Conservation (phyloP, 1,140 invertebrate genomes). For the Lepidostoma basale region DNA sequence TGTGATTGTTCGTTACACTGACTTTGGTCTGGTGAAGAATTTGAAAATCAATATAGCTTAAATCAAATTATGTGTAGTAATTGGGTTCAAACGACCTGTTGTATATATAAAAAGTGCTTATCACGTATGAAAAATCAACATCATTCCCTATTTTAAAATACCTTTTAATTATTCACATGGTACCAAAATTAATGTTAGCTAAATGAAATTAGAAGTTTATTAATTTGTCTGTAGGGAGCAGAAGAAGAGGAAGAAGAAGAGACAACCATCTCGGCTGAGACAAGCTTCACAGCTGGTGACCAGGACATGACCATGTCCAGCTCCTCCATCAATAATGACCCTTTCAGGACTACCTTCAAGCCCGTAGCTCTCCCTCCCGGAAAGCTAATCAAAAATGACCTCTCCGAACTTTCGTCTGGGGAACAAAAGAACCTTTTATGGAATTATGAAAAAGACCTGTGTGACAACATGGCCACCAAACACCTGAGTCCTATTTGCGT, state of each 20-base stretch:
- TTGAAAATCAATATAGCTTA: too few species aligned
- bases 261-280: slow-evolving; percentile 60
- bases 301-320: slow-evolving; percentile 12
- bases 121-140: too few species aligned
- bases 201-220: too few species aligned
- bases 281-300: slow-evolving; percentile 47
- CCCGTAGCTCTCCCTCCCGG: slow-evolving; percentile 13
- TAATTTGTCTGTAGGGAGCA: slow-evolving; percentile 48
- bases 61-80: too few species aligned
- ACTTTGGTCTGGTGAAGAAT: too few species aligned
- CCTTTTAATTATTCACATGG: too few species aligned
- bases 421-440: slow-evolving; percentile 13
- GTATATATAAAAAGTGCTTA: too few species aligned
- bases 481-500: slow-evolving; percentile 1
- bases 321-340: slow-evolving; percentile 37
- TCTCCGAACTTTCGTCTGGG: not conserved
- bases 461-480: slow-evolving; percentile 10
- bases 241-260: slow-evolving; percentile 62
- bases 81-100: too few species aligned
- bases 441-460: slow-evolving; percentile 21
- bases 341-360: slow-evolving; percentile 4
- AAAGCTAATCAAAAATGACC: slow-evolving; percentile 20
- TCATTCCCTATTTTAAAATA: too few species aligned
- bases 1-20: too few species aligned
- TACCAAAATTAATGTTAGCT: not conserved